Percentiles rank a stretch among this genome's conserved stretches.
These are phyloP conservation scores for Melieria crassipennis DNA, from an alignment of 2,888 invertebrate genomes.

Conservation along the genomic window DNA sequence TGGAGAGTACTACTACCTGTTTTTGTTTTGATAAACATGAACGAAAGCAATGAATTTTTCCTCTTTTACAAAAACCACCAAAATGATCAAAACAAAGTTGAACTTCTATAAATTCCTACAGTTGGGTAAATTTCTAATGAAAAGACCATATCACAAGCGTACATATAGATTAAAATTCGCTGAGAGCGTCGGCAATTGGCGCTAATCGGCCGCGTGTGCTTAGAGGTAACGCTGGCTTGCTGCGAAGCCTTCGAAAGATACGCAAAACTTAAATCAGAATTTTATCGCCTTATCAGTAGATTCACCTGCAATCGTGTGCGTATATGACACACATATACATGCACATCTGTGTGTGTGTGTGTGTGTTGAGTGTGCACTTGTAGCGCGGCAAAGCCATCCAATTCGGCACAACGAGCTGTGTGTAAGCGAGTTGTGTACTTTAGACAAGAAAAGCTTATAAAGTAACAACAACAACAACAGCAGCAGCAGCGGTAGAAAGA, in stretches of 20 bases:
- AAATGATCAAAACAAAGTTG: too few species aligned
- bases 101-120: too few species aligned
- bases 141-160: neutral
- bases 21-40: too few species aligned
- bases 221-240: slow-evolving; percentile 19
- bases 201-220: too few species aligned
- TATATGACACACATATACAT: slow-evolving; percentile 1
- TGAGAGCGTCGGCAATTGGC: too few species aligned
- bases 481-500: neutral
- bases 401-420: slow-evolving; percentile 8
- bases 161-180: neutral
- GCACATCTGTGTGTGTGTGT: neutral
- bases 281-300: slow-evolving; percentile 36
- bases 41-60: too few species aligned
- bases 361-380: slow-evolving; percentile 4
- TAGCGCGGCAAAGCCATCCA: slow-evolving; percentile 19
- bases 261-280: slow-evolving; percentile 21
- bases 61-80: too few species aligned
- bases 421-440: slow-evolving; percentile 28
- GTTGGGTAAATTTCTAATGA: too few species aligned
- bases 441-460: slow-evolving; percentile 39
- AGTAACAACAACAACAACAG: slow-evolving; percentile 24
- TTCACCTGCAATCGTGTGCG: slow-evolving; percentile 28
- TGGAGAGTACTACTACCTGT: too few species aligned
- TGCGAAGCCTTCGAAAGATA: too few species aligned